These are phyloP conservation scores for Podarcis lilfordi DNA, from an alignment of 2,797 vertebrate genomes.

Conservation along the genomic window DNA sequence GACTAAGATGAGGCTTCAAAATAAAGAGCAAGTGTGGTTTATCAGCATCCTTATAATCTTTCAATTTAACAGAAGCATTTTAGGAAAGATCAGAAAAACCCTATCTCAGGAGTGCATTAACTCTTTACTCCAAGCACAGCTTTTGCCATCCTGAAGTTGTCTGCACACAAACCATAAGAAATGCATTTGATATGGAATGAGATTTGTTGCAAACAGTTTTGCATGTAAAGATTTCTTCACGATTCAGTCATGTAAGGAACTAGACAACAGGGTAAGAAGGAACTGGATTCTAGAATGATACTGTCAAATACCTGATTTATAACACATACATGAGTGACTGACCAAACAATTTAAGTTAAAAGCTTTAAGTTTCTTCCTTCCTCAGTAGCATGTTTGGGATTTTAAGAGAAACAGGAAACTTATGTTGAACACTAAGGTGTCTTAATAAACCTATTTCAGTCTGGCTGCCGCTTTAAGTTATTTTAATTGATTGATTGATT, in stretches of 20 bases:
- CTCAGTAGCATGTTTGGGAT: background rate
- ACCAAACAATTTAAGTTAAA: background rate
- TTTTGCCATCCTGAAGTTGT: slow-evolving; percentile 8
- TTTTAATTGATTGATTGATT: no score
- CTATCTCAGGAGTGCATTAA: background rate
- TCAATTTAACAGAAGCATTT: slow-evolving; percentile 60
- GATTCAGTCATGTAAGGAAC: slow-evolving; percentile 1
- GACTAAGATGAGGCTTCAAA: slow-evolving; percentile 51
- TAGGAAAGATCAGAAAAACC: slow-evolving; percentile 15
- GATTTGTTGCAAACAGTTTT: slow-evolving; percentile 31
- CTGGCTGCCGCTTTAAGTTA: background rate
- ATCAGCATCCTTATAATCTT: slow-evolving; percentile 65
- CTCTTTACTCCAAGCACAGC: slow-evolving; percentile 35
- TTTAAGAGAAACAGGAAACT: background rate
- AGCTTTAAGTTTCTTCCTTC: background rate
- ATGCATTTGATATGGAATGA: slow-evolving; percentile 30
- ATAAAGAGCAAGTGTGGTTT: slow-evolving; percentile 56
- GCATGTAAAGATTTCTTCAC: slow-evolving; percentile 24
- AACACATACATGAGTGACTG: background rate
- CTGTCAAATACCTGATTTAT: background rate
- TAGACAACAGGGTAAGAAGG: background rate
- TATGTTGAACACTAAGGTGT: background rate
- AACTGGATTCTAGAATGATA: background rate
- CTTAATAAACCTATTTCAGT: background rate
- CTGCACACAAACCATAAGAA: background rate